phyloP scores from a whole-genome alignment of 92 coral and sea anemone genomes.

The Nematostella vectensis region DNA sequence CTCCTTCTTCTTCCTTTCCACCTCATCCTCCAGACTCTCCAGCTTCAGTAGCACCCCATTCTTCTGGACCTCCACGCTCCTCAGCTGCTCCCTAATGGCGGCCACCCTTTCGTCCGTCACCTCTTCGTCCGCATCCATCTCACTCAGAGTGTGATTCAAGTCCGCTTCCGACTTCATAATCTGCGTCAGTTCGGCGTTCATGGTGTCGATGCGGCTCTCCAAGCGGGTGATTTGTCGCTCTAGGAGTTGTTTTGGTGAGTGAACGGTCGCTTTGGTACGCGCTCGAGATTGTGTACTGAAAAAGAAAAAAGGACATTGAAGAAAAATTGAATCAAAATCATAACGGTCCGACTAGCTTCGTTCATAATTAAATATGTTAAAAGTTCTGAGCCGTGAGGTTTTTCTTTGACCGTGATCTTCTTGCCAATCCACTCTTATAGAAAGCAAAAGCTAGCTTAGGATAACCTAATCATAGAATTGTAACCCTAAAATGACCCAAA shows the following conservation, averaged over 20 bases:
- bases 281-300: no score
- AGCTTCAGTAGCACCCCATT: conserved; percentile 64
- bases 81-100: conserved; percentile 62
- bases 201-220: conserved; percentile 67
- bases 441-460: no score
- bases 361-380: no score
- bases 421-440: no score
- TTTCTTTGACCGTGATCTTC: no score
- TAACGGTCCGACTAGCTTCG: no score
- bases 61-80: conserved; percentile 67
- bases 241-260: conserved; percentile 78
- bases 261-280: conserved; percentile 14
- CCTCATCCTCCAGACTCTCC: conserved; percentile 79
- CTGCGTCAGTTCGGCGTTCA: conserved; percentile 79
- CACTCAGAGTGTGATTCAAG: conserved; percentile 37
- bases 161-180: conserved; percentile 78
- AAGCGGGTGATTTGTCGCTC: conserved; percentile 69
- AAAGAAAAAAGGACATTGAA: no score
- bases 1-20: conserved; percentile 70
- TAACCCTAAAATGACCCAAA: no score
- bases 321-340: no score
- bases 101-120: conserved; percentile 50
- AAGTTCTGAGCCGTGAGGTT: no score
- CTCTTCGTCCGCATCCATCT: conserved; percentile 42
- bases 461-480: no score